phyloP scores from a whole-genome alignment of 1,140 invertebrate species.

The Akabosia matsudoensis region DNA sequence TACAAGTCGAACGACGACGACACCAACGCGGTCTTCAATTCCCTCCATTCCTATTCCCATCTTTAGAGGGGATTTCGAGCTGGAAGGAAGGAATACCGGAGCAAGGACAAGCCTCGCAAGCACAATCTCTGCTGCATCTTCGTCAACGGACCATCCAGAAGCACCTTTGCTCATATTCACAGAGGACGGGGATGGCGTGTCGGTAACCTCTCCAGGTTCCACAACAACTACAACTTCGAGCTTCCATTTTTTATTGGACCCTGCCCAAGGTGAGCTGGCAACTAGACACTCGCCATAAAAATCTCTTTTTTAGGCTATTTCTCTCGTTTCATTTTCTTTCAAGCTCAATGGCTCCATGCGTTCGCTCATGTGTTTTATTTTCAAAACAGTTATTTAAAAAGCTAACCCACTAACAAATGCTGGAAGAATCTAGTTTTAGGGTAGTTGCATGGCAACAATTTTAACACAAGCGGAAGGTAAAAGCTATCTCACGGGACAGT shows the following conservation, averaged over 20 bases:
- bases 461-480: neutral
- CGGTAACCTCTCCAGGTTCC: neutral
- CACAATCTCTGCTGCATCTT: neutral
- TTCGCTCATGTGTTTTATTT: neutral
- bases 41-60: neutral
- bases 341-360: neutral
- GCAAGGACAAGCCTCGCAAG: conserved; percentile 14
- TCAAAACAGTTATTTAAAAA: neutral
- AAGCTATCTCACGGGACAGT: neutral
- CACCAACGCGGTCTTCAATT: neutral
- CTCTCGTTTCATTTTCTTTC: neutral
- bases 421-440: too few relatives aligned
- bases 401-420: too few relatives aligned
- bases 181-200: neutral
- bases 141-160: neutral
- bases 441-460: too few relatives aligned
- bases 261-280: conserved; percentile 1
- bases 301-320: neutral
- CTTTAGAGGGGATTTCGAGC: conserved; percentile 1
- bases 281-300: neutral
- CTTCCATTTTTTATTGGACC: conserved; percentile 9
- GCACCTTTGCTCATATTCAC: conserved; percentile 13
- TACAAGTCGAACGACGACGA: conserved; percentile 1
- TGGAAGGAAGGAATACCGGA: neutral
- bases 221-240: conserved; percentile 6